These are phyloP conservation scores for Uromys caudimaculatus DNA, from an alignment of 2,797 vertebrate genomes.

Conservation along the genomic window DNA sequence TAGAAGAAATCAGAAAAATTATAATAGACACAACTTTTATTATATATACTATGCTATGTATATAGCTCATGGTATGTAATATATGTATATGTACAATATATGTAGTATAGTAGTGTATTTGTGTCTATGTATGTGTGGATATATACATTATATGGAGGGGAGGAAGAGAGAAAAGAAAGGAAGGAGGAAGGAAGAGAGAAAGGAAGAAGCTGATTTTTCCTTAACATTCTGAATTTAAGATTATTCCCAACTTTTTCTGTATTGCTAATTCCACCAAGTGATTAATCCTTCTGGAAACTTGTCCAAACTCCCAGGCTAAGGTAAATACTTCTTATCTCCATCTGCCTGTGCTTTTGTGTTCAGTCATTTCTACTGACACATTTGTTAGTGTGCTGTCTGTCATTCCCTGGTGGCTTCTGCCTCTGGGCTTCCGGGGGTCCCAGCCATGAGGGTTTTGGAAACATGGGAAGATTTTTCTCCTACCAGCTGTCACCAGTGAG, in stretches of 20 bases:
- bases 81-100: no score
- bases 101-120: neutral
- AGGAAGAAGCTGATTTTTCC: neutral
- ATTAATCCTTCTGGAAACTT: conserved; percentile 34
- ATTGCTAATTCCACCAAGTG: neutral
- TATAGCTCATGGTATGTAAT: neutral
- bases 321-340: neutral
- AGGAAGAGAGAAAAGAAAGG: neutral
- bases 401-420: neutral
- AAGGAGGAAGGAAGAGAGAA: neutral
- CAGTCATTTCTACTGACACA: neutral
- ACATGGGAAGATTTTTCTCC: neutral
- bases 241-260: neutral
- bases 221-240: conserved; percentile 19
- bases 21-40: neutral
- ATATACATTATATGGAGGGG: neutral
- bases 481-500: neutral
- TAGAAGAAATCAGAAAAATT: neutral
- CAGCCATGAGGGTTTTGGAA: no score
- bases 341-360: neutral
- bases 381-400: neutral
- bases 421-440: neutral
- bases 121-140: neutral
- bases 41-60: neutral
- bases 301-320: neutral